Percentiles rank a stretch among this genome's conserved stretches.
Evolutionary conservation across 2,113 vertebrate species (phyloP).

Genomic region (Cottus gobio): DNA sequence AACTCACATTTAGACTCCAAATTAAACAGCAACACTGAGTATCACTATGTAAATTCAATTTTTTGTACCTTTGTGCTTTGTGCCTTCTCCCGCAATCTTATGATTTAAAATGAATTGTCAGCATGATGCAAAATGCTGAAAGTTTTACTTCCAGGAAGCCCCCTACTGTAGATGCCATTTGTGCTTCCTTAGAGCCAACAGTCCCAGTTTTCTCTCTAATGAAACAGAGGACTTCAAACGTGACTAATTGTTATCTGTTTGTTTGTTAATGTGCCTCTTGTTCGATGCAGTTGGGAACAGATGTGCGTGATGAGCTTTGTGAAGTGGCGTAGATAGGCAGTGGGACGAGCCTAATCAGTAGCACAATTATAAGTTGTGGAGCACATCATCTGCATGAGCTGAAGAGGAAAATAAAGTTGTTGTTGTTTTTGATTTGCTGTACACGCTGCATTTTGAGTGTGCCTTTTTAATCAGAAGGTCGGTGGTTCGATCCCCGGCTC

Average conservation of each 20-base stretch:
- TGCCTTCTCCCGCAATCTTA: not conserved
- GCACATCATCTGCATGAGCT: slow-evolving; percentile 62
- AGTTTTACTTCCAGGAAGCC: slow-evolving; percentile 58
- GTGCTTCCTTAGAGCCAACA: slow-evolving; percentile 50
- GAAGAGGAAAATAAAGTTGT: slow-evolving; percentile 52
- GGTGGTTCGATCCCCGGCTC: too few species aligned
- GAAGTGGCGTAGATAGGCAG: slow-evolving; percentile 73
- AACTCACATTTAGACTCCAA: slow-evolving; percentile 1
- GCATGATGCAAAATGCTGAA: slow-evolving; percentile 58
- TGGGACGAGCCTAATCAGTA: slow-evolving; percentile 73
- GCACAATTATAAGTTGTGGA: slow-evolving; percentile 72
- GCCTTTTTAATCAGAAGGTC: too few species aligned
- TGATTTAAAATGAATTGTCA: slow-evolving; percentile 39
- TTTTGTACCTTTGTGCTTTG: slow-evolving; percentile 6
- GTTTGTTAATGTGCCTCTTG: slow-evolving; percentile 71
- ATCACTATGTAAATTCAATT: not conserved
- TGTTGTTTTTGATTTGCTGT: slow-evolving; percentile 48
- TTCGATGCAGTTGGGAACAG: slow-evolving; percentile 75
- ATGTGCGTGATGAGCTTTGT: slow-evolving; percentile 80
- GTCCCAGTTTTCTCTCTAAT: slow-evolving; percentile 59
- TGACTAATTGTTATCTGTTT: slow-evolving; percentile 79
- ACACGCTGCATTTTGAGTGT: slow-evolving; percentile 20
- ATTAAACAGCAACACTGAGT: not conserved
- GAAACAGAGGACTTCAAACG: slow-evolving; percentile 72
- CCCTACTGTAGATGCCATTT: slow-evolving; percentile 36